Percentiles rank a stretch among this genome's conserved stretches.
These are phyloP conservation scores for Junonia oenone DNA, from an alignment of 2,888 invertebrate species.

Conservation along the genomic window DNA sequence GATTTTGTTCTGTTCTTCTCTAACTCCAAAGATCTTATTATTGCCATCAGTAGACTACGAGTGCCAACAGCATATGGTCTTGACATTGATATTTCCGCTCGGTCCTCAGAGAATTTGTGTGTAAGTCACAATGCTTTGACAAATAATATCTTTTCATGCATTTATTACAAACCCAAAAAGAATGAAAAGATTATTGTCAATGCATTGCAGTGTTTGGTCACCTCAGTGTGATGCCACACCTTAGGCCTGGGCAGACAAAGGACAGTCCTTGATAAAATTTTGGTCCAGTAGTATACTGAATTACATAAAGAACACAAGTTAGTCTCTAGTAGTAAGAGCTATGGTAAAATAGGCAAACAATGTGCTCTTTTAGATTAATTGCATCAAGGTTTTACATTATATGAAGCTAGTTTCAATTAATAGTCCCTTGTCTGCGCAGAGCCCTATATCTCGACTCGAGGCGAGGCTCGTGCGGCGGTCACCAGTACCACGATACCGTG, in stretches of 20 bases:
- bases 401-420: no score
- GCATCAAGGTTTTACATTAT: no score
- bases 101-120: constrained; percentile 24
- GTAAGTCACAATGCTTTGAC: constrained; percentile 50
- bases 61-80: neutral
- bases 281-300: no score
- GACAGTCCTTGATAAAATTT: no score
- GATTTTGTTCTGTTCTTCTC: neutral
- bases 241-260: neutral
- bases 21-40: neutral
- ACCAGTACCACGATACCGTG: neutral
- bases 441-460: constrained; percentile 1
- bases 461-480: constrained; percentile 1
- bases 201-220: constrained; percentile 7
- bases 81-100: constrained; percentile 2
- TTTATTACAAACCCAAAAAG: neutral
- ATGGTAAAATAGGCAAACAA: no score
- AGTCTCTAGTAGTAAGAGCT: no score
- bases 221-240: constrained; percentile 36
- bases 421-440: no score
- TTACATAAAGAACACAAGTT: no score
- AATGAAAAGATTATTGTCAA: constrained; percentile 32
- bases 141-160: constrained; percentile 26
- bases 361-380: no score
- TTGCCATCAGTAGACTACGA: neutral